Evolutionary conservation across 1,140 invertebrate genomes (phyloP), one percentile per base, ranked within the genome.

Genomic region (Mercenaria mercenaria): DNA sequence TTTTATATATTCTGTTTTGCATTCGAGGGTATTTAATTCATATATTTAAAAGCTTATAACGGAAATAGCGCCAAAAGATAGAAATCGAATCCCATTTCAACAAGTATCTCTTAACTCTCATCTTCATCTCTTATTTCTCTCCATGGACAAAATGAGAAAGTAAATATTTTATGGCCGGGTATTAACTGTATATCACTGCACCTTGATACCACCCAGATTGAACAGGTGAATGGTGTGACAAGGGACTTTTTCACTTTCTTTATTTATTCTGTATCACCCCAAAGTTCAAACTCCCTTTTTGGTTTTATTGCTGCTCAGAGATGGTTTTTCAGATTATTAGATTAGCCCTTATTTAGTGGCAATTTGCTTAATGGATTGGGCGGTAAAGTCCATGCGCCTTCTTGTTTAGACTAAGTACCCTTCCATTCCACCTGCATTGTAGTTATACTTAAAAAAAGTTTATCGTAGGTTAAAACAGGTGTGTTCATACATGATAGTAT

Each of bases 161-260:
- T 50, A 79, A 79, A 50, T 56, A 79, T 34, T 79, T 79, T 79
- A 79, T 79, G 41, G 52, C 37, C 41, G 34, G 76, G 34, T 56
- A 79, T 79, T 32, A 77, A 79, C 76, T 34, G 34, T 79, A 32
- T 8, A n/a, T 79, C 1, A 74, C 41, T 52, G 11, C 8, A 20
- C 18, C 52, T 56, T 32, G 11, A 37, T 43, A 29, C 76, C 76
- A 79, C 76, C 43, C 76, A 79, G 29, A 52, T 26, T 32, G 43
- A 32, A 52, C 76, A 79, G 76, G 76, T 79, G 76, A 15, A n/a
- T n/a, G n/a, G n/a, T n/a, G 3, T 10, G 41, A 43, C 41, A 52
- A 76, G 34, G 41, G 37, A n/a, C 20, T 56, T 56, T 56, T 56
- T 20, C 15, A 13, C 52, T 56, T 56, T 56, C 52, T 20, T 56